Conservation (phyloP, 2,113 vertebrate genomes). For the Suncus etruscus region DNA sequence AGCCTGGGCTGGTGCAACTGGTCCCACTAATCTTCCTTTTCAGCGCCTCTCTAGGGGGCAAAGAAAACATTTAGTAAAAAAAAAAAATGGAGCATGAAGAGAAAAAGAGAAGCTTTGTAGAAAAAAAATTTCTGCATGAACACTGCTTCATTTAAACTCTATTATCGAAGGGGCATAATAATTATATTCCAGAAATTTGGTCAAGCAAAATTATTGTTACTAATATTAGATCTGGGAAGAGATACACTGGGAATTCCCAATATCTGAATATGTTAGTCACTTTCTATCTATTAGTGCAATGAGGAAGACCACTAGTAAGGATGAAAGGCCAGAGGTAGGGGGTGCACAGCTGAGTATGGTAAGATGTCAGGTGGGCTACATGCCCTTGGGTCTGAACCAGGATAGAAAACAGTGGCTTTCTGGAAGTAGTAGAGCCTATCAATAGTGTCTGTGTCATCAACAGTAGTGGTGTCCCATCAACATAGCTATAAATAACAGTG, state of each 20-base stretch:
- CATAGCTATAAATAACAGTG: background rate
- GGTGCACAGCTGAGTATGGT: background rate
- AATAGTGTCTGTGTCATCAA: too few relatives aligned
- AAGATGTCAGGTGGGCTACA: background rate
- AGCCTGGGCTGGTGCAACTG: slow-evolving; percentile 86
- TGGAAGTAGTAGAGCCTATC: background rate
- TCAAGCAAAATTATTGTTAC: slow-evolving; percentile 6
- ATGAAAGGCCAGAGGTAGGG: background rate
- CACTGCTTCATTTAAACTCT: slow-evolving; percentile 13
- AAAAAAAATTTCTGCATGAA: background rate
- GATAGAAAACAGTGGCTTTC: background rate
- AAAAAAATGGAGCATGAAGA: background rate
- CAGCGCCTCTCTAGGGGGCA: slow-evolving; percentile 87
- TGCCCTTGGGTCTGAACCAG: background rate
- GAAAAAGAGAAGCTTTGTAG: background rate
- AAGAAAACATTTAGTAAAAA: slow-evolving; percentile 67
- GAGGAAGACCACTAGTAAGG: background rate
- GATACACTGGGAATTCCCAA: background rate
- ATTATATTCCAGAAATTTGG: slow-evolving; percentile 20
- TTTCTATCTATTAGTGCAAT: background rate
- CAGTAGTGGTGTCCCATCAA: too few relatives aligned
- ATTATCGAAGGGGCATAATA: background rate
- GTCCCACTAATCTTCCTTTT: slow-evolving; percentile 86
- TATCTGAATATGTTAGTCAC: background rate
- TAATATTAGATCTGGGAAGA: background rate